A percentile compares a stretch with the other conserved stretches of the same genome.
phyloP scores from a whole-genome alignment of 2,888 invertebrate genomes.

The Cephus sareptanus region DNA sequence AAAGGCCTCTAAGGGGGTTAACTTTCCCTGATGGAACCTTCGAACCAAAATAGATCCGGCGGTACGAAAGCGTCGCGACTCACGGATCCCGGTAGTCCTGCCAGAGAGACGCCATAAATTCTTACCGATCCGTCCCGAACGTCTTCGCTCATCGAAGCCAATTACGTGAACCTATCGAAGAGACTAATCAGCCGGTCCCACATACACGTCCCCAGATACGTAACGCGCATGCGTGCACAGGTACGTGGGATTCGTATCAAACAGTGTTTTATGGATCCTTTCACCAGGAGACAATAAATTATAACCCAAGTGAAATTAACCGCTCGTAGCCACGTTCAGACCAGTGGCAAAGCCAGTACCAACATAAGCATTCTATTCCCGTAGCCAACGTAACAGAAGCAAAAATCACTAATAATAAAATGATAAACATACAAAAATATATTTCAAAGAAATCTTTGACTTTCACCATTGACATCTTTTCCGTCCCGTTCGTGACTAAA shows the following conservation, averaged over 20 bases:
- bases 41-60: neutral
- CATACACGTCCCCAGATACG: neutral
- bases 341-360: neutral
- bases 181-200: neutral
- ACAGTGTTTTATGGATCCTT: conserved; percentile 35
- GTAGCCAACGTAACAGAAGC: neutral
- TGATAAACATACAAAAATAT: neutral
- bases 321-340: conserved; percentile 11
- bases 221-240: neutral
- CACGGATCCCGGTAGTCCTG: neutral
- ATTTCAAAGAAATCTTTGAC: neutral
- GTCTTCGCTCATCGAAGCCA: conserved; percentile 1
- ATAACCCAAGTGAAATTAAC: conserved; percentile 49
- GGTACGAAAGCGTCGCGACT: neutral
- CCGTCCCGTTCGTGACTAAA: neutral
- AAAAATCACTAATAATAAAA: neutral
- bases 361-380: neutral
- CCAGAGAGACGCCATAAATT: neutral
- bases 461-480: neutral
- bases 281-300: conserved; percentile 54
- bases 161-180: neutral
- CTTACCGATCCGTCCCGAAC: neutral
- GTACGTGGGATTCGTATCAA: conserved; percentile 11
- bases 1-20: neutral
- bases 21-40: neutral